Conservation (phyloP, 2,888 invertebrate species). For the Ferdinandea cuprea region DNA sequence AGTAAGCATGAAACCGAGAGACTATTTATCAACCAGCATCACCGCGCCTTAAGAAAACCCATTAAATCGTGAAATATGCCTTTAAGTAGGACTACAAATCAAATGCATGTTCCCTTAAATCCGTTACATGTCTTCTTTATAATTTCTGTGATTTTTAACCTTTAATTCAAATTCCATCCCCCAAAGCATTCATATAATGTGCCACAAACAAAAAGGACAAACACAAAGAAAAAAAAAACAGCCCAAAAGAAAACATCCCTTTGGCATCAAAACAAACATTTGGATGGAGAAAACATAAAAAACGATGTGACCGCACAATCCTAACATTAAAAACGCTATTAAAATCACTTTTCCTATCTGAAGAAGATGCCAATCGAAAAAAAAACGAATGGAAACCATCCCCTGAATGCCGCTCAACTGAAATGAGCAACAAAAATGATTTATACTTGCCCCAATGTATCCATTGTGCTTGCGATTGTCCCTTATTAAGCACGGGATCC, state of each 20-base stretch:
- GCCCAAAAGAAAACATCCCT: conserved; percentile 64
- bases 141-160: conserved; percentile 56
- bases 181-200: conserved; percentile 1
- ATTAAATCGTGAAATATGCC: conserved; percentile 67
- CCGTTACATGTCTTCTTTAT: conserved; percentile 64
- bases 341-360: conserved; percentile 74
- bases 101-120: conserved; percentile 70
- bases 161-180: conserved; percentile 58
- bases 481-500: conserved; percentile 67
- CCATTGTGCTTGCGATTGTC: conserved; percentile 60
- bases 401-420: conserved; percentile 67
- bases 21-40: conserved; percentile 48
- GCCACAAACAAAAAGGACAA: conserved; percentile 46
- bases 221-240: conserved; percentile 33
- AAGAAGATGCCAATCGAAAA: conserved; percentile 73
- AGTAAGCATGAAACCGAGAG: conserved; percentile 34
- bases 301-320: conserved; percentile 74
- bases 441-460: conserved; percentile 66
- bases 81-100: conserved; percentile 71
- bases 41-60: conserved; percentile 48
- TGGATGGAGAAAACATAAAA: conserved; percentile 65
- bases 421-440: conserved; percentile 74
- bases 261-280: conserved; percentile 53
- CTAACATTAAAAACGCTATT: conserved; percentile 74
- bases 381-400: conserved; percentile 68